phyloP scores from a whole-genome alignment of 2,113 vertebrate genomes.

The Turdus rufiventris region DNA sequence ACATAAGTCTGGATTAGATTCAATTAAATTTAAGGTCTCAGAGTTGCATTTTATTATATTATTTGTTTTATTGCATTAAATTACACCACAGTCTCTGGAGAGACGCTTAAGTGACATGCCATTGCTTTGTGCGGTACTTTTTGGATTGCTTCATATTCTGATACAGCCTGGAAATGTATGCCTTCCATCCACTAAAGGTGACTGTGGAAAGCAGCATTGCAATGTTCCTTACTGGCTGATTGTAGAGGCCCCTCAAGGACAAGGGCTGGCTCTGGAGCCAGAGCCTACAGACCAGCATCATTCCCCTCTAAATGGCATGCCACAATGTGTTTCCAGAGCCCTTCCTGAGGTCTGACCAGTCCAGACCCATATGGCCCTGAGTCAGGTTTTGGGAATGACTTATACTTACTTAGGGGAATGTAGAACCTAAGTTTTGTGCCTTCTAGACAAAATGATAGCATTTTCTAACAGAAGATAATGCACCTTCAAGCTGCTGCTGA shows the following conservation, averaged over 20 bases:
- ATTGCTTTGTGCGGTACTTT: not conserved
- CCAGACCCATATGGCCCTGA: not conserved
- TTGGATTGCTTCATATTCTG: not conserved
- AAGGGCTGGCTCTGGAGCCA: not conserved
- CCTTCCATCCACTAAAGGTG: not conserved
- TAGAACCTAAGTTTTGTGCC: fast-evolving
- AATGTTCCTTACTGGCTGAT: not conserved
- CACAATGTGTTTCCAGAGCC: not conserved
- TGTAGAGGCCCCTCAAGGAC: not conserved
- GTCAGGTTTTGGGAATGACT: not conserved
- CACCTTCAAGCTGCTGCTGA: not conserved
- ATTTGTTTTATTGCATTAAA: not conserved
- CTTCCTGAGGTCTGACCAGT: not conserved
- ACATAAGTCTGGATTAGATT: not conserved
- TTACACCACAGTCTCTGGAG: not conserved
- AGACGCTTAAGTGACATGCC: not conserved
- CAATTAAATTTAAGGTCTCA: not conserved
- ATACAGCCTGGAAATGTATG: not conserved
- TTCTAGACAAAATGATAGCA: not conserved
- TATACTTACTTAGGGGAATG: not conserved
- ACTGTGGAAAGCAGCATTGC: not conserved
- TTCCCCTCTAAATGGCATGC: not conserved
- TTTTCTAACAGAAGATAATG: not conserved
- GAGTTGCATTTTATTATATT: not conserved
- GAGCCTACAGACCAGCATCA: not conserved